Evolutionary conservation across 2,797 vertebrate species (phyloP).

Genomic region (Lemur catta): DNA sequence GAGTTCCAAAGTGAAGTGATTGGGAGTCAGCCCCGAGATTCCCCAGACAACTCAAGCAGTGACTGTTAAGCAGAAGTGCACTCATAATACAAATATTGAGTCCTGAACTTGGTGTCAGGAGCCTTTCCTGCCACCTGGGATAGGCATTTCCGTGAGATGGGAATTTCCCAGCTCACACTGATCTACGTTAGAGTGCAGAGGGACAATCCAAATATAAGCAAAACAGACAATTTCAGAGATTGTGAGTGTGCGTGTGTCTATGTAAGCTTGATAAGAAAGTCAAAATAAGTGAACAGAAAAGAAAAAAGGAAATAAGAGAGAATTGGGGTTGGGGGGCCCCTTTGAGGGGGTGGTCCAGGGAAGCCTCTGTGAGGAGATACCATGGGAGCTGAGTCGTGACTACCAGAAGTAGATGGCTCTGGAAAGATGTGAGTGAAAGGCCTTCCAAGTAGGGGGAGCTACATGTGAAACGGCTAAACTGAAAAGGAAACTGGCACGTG

Average conservation of each 20-base stretch:
- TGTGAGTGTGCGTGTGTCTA: neutral
- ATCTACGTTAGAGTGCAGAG: neutral
- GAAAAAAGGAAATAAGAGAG: neutral
- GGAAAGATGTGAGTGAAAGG: neutral
- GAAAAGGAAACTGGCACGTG: neutral
- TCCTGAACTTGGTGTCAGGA: neutral
- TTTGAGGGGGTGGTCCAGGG: neutral
- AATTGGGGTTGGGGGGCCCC: neutral
- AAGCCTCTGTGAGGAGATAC: too few species aligned
- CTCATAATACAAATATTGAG: neutral
- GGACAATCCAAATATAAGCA: neutral
- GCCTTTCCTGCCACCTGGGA: rapidly evolving
- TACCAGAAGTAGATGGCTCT: neutral
- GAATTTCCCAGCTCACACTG: neutral
- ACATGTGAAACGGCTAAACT: neutral
- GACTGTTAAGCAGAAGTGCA: neutral
- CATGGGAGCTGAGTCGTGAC: too few species aligned
- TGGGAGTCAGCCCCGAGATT: neutral
- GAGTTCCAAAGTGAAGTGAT: neutral
- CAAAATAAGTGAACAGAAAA: neutral
- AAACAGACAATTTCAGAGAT: neutral
- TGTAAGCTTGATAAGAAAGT: neutral
- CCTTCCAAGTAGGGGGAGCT: neutral
- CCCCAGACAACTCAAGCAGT: neutral
- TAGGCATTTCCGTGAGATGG: neutral